Conservation (phyloP, 2,113 vertebrate species). For the Hystrix brachyura region DNA sequence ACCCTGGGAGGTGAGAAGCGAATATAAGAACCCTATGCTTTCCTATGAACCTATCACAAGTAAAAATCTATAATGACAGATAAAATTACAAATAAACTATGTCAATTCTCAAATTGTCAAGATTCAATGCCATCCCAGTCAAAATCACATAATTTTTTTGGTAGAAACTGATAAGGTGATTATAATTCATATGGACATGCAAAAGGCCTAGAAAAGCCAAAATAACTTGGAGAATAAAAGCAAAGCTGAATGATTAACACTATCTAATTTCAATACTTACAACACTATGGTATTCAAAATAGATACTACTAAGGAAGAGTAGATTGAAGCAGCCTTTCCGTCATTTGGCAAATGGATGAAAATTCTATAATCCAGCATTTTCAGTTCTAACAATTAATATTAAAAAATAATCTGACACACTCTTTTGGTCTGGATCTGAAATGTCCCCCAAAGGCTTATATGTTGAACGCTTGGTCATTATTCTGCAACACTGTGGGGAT, state of each 20-base stretch:
- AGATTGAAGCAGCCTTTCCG: neutral
- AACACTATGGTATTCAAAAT: neutral
- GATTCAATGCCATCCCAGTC: neutral
- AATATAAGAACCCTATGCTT: neutral
- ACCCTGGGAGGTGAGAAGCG: neutral
- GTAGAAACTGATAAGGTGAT: neutral
- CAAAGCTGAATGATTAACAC: neutral
- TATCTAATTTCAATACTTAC: neutral
- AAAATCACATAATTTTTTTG: neutral
- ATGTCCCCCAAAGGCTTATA: neutral
- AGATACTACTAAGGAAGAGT: neutral
- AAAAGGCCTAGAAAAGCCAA: neutral
- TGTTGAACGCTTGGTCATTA: neutral
- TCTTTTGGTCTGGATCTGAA: neutral
- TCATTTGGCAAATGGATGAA: neutral
- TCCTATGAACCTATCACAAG: neutral
- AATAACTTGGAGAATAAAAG: neutral
- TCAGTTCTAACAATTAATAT: neutral
- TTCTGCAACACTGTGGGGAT: neutral
- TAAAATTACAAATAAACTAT: constrained; percentile 43
- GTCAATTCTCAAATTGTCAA: neutral
- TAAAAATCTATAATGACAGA: neutral
- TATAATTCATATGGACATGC: constrained; percentile 17
- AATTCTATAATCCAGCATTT: neutral
- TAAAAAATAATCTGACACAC: neutral